Percentiles rank a stretch among this genome's conserved stretches.
phyloP scores from a whole-genome alignment of 2,888 invertebrate species.

The Rhagonycha lutea region DNA sequence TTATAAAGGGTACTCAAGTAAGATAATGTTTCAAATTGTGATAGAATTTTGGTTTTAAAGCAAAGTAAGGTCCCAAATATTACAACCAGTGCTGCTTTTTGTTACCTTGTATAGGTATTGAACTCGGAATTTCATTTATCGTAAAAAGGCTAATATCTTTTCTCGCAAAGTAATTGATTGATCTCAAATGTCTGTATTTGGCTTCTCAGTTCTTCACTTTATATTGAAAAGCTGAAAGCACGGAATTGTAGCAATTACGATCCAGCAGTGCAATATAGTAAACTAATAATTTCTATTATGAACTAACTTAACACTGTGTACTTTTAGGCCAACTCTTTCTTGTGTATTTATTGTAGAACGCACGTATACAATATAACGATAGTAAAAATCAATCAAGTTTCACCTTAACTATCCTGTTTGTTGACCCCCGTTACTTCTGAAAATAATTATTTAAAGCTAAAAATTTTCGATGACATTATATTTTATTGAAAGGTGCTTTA shows the following conservation, averaged over 20 bases:
- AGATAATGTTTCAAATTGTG: no score
- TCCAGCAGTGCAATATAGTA: not conserved
- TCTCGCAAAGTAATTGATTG: not conserved
- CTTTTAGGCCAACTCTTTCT: slow-evolving; percentile 11
- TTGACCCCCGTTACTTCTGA: slow-evolving; percentile 5
- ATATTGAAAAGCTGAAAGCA: not conserved
- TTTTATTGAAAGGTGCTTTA: not conserved
- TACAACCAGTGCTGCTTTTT: not conserved
- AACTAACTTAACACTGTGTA: not conserved
- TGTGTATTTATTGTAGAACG: slow-evolving; percentile 9
- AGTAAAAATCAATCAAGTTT: slow-evolving; percentile 7
- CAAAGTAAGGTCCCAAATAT: not conserved
- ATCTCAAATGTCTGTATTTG: not conserved
- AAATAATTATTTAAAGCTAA: not conserved
- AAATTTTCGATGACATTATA: not conserved
- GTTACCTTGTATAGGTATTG: not conserved
- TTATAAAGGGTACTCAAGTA: not conserved
- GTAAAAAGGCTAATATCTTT: not conserved
- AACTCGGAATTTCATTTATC: not conserved
- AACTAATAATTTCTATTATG: slow-evolving; percentile 1
- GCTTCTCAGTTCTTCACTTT: not conserved
- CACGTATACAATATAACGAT: slow-evolving; percentile 9
- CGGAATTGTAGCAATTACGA: not conserved
- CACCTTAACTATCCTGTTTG: slow-evolving; percentile 14
- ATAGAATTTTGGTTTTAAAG: no score